These are phyloP conservation scores for Cerceris ruficornis DNA, from an alignment of 2,888 invertebrate species.

Conservation along the genomic window DNA sequence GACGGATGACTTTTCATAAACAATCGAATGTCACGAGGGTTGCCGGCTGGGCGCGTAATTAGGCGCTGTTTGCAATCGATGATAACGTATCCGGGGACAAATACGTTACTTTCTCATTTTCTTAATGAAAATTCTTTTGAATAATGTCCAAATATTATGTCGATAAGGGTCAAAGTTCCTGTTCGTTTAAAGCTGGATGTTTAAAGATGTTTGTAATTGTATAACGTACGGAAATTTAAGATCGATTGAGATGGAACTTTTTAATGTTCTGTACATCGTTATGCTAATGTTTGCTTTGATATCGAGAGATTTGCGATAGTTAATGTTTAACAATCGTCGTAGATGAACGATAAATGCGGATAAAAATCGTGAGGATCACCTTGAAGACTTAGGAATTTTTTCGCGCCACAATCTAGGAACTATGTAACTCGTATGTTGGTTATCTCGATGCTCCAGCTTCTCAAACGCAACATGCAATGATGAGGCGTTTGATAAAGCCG, in stretches of 20 bases:
- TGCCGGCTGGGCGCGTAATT: slow-evolving; percentile 1
- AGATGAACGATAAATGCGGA: too few species aligned
- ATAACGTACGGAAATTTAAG: background rate
- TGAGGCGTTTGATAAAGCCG: background rate
- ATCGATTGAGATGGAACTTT: too few species aligned
- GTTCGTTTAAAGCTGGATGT: too few species aligned
- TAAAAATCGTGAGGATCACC: too few species aligned
- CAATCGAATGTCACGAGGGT: slow-evolving; percentile 18
- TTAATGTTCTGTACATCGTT: too few species aligned
- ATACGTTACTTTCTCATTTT: background rate
- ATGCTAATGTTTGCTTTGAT: too few species aligned
- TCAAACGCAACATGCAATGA: background rate
- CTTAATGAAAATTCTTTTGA: too few species aligned
- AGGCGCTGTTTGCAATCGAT: background rate
- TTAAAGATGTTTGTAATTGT: background rate
- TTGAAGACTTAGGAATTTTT: background rate
- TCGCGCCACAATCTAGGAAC: background rate
- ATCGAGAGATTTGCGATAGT: too few species aligned
- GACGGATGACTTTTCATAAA: slow-evolving; percentile 25
- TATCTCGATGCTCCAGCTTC: background rate
- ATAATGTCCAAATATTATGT: too few species aligned
- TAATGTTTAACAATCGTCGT: too few species aligned
- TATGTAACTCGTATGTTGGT: background rate
- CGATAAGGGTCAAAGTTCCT: too few species aligned
- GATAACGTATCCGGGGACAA: background rate